These are phyloP conservation scores for Triplophysa yarkandensis DNA, from an alignment of 2,797 vertebrate species.

Conservation along the genomic window DNA sequence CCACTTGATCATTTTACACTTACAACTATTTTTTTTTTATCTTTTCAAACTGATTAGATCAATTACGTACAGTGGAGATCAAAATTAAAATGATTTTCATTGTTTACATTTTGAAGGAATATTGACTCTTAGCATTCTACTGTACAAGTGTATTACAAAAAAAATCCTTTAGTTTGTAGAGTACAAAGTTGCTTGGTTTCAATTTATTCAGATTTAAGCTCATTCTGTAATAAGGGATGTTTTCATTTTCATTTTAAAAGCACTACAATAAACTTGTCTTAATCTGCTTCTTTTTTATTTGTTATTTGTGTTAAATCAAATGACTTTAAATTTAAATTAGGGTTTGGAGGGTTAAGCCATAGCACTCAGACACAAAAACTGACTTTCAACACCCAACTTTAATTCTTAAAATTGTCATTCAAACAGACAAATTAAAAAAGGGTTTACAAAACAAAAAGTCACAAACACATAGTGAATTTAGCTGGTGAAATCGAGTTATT, in stretches of 20 bases:
- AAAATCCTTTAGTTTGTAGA: too few relatives aligned
- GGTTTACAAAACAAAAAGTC: constrained; percentile 87
- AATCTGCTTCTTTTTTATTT: neutral
- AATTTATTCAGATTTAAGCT: too few relatives aligned
- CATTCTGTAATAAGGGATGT: neutral
- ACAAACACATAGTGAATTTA: constrained; percentile 67
- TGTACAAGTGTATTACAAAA: too few relatives aligned
- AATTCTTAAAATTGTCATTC: constrained; percentile 81
- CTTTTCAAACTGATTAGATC: too few relatives aligned
- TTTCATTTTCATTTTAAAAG: neutral
- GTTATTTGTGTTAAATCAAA: neutral
- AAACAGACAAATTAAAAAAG: constrained; percentile 89
- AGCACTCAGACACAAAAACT: neutral
- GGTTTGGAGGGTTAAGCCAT: too few relatives aligned
- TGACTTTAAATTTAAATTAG: neutral
- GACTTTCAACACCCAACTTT: constrained; percentile 55
- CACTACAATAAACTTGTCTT: neutral
- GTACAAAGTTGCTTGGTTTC: too few relatives aligned
- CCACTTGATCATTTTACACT: too few relatives aligned
- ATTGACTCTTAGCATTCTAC: too few relatives aligned
- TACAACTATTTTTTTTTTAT: too few relatives aligned
- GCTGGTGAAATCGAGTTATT: constrained; percentile 79
- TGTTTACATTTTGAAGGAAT: too few relatives aligned
- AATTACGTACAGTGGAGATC: too few relatives aligned
- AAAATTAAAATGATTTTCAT: too few relatives aligned